Percentiles rank a stretch among this genome's conserved stretches.
These are phyloP conservation scores for Egretta garzetta DNA, from an alignment of 2,113 vertebrate species.

Conservation along the genomic window DNA sequence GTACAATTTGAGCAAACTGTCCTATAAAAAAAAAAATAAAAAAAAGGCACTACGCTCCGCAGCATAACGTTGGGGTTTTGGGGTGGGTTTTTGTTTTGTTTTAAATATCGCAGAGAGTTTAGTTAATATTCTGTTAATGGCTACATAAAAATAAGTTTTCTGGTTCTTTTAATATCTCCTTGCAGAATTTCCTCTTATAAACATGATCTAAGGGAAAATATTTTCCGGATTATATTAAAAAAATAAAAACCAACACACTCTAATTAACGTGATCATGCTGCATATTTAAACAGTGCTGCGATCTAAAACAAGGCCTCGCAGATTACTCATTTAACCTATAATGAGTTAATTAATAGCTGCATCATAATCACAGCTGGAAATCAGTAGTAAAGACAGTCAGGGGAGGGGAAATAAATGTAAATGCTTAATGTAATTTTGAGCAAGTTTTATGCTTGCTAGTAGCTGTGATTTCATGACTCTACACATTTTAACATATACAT, in stretches of 20 bases:
- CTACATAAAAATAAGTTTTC: background rate
- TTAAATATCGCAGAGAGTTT: background rate
- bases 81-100: background rate
- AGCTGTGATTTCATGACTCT: background rate
- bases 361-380: conserved; percentile 7
- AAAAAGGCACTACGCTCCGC: background rate
- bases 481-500: background rate
- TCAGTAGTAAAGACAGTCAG: background rate
- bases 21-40: background rate
- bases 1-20: background rate
- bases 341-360: background rate
- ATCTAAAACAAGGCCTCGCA: background rate
- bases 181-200: background rate
- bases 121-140: background rate
- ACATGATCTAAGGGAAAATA: background rate
- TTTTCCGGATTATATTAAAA: background rate
- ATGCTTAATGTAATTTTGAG: background rate
- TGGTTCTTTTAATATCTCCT: background rate
- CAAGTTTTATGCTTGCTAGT: background rate
- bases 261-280: background rate
- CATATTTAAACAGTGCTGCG: background rate
- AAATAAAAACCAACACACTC: background rate
- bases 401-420: background rate
- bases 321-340: conserved; percentile 16
- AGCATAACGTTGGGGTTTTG: background rate